Percentiles rank a stretch among this genome's conserved stretches.
These are phyloP conservation scores for Cochlearius cochlearius DNA, from an alignment of 2,113 vertebrate species.

Conservation along the genomic window DNA sequence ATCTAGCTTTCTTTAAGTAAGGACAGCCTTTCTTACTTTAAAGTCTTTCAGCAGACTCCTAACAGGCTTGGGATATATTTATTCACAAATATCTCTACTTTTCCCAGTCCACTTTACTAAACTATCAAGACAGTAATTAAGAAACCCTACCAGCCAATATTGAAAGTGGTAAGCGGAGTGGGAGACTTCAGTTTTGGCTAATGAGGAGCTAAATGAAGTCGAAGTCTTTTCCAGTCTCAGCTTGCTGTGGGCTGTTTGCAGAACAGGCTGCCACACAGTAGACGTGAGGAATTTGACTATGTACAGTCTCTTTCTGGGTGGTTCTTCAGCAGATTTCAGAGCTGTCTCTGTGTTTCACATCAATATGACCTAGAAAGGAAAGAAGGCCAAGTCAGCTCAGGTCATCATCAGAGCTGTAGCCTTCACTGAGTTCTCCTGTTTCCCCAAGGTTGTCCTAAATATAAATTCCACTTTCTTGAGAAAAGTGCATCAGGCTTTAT, in stretches of 20 bases:
- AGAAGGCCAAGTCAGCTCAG: slow-evolving; percentile 40
- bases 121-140: not conserved
- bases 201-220: not conserved
- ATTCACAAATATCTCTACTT: not conserved
- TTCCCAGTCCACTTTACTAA: not conserved
- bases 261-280: slow-evolving; percentile 56
- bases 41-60: not conserved
- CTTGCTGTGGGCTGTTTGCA: slow-evolving; percentile 60
- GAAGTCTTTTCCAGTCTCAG: slow-evolving; percentile 8
- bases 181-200: not conserved
- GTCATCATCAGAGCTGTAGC: slow-evolving; percentile 54
- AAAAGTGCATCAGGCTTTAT: slow-evolving; percentile 68
- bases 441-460: slow-evolving; percentile 61
- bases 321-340: slow-evolving; percentile 74
- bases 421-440: slow-evolving; percentile 48
- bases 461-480: slow-evolving; percentile 51
- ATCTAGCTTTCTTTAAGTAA: not conserved
- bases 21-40: not conserved
- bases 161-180: not conserved
- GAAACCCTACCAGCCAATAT: not conserved
- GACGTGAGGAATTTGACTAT: slow-evolving; percentile 65
- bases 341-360: slow-evolving; percentile 80
- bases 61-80: not conserved
- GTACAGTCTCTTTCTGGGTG: slow-evolving; percentile 67
- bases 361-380: slow-evolving; percentile 83